Conservation (phyloP, 2,797 vertebrate species). For the Tinamus major region DNA sequence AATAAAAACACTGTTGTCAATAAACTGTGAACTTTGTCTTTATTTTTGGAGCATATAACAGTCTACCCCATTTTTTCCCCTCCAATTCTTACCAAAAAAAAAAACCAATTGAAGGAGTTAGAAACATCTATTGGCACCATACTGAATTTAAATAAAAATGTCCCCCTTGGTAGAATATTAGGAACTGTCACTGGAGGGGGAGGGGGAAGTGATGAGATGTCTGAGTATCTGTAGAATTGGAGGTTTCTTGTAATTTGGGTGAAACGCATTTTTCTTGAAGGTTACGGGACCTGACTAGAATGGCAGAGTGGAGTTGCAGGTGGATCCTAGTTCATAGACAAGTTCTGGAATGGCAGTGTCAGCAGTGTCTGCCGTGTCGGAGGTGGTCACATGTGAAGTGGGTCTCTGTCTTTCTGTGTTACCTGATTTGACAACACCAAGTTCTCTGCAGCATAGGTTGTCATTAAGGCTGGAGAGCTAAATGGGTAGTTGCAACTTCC, state of each 20-base stretch:
- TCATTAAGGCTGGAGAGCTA: neutral
- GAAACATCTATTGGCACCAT: neutral
- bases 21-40: constrained; percentile 72
- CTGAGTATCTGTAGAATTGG: neutral
- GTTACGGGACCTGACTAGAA: neutral
- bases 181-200: neutral
- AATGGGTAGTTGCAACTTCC: neutral
- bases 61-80: neutral
- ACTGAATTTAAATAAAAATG: neutral
- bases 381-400: neutral
- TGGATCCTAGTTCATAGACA: neutral
- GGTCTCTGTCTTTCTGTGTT: neutral
- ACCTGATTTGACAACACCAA: rapidly evolving
- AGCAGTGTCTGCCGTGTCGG: neutral
- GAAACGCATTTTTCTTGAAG: neutral
- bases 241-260: neutral
- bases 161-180: rapidly evolving
- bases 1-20: constrained; percentile 86
- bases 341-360: neutral
- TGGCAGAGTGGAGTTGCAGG: neutral
- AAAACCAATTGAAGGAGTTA: neutral
- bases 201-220: neutral
- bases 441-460: neutral
- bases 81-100: neutral
- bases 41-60: constrained; percentile 25